phyloP scores from a whole-genome alignment of 2,888 invertebrate genomes.

The Loripinus fragilis region DNA sequence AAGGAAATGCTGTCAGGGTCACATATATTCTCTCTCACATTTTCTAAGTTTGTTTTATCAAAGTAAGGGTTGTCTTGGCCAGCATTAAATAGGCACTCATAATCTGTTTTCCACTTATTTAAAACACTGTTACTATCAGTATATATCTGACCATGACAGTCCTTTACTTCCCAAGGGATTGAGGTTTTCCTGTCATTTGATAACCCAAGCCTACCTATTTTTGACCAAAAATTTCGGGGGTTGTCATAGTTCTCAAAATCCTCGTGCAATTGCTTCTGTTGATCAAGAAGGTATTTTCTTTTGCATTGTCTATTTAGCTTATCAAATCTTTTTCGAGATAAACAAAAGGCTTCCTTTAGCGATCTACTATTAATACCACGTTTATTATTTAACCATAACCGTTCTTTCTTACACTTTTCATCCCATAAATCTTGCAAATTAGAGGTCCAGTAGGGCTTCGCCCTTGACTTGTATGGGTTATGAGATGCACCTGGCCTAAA shows the following conservation, averaged over 20 bases:
- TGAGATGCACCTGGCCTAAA: no score
- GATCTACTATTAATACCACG: not conserved
- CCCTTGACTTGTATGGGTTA: not conserved
- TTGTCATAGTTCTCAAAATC: not conserved
- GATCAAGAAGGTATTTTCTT: not conserved
- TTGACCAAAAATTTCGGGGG: not conserved
- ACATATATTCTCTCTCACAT: not conserved
- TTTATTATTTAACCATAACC: not conserved
- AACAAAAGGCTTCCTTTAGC: not conserved
- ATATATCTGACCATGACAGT: not conserved
- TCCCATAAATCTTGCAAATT: not conserved
- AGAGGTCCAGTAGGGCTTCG: not conserved
- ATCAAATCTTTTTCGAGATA: not conserved
- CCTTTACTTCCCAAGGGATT: conserved; percentile 1
- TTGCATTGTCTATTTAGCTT: no score
- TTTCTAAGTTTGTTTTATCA: not conserved
- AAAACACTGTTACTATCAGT: not conserved
- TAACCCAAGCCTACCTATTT: not conserved
- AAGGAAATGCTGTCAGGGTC: not conserved
- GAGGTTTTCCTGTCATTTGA: not conserved
- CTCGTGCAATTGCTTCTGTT: not conserved
- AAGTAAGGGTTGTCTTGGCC: not conserved
- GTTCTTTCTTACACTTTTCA: not conserved
- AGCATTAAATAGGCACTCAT: not conserved
- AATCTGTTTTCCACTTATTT: no score